Evolutionary conservation across 2,888 invertebrate species (phyloP).

Genomic region (Idaea dimidiata): DNA sequence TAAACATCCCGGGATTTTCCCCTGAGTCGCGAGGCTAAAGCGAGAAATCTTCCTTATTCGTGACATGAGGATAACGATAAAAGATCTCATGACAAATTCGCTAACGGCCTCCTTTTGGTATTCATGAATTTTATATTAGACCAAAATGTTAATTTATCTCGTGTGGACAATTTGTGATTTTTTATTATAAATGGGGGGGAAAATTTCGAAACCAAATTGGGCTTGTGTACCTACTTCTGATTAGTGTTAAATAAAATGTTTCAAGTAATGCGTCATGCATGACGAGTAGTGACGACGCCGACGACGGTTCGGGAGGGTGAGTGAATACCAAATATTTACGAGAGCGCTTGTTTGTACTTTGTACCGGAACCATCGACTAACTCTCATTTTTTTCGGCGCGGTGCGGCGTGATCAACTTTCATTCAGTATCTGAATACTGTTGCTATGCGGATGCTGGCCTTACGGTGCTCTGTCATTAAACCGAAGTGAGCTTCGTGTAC

Average conservation of each 20-base stretch:
- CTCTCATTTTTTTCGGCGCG: conserved; percentile 53
- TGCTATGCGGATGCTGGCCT: conserved; percentile 77
- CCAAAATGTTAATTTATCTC: conserved; percentile 46
- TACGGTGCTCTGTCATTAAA: conserved; percentile 66
- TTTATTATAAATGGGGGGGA: conserved; percentile 29
- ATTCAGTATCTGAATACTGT: conserved; percentile 74
- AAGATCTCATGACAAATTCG: conserved; percentile 46
- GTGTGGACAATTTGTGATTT: conserved; percentile 6
- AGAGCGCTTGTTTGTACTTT: conserved; percentile 48
- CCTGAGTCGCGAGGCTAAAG: conserved; percentile 31
- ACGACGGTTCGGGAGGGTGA: conserved; percentile 28
- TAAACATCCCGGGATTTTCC: conserved; percentile 41
- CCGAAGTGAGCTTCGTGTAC: conserved; percentile 68
- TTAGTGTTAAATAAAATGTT: neutral
- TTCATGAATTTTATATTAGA: conserved; percentile 57
- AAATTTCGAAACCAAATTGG: conserved; percentile 29
- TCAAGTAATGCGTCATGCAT: conserved; percentile 27
- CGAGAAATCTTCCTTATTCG: conserved; percentile 38
- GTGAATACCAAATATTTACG: conserved; percentile 56
- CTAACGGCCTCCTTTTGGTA: conserved; percentile 50
- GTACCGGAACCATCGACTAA: conserved; percentile 52
- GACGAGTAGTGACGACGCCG: conserved; percentile 16
- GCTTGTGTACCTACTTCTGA: neutral
- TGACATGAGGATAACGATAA: conserved; percentile 41
- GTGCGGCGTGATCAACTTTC: conserved; percentile 68